Evolutionary conservation across 2,797 vertebrate species (phyloP).

Genomic region (Catostomus latipinnis): DNA sequence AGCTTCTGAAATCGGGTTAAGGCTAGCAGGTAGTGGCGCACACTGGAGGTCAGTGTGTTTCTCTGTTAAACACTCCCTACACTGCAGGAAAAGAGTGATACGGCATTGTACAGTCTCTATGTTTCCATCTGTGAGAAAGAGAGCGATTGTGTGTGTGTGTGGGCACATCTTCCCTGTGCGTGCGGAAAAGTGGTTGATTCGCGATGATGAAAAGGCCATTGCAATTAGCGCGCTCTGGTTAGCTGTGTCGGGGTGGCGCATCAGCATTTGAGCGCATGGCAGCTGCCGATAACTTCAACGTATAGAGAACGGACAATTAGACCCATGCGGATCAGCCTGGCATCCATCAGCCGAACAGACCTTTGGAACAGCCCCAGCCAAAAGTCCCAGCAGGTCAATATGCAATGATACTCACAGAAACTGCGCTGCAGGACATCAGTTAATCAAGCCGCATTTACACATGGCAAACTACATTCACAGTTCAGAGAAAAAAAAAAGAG

Average conservation of each 20-base stretch:
- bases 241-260: slow-evolving; percentile 82
- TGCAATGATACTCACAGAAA: slow-evolving; percentile 77
- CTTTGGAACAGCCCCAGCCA: slow-evolving; percentile 80
- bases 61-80: slow-evolving; percentile 80
- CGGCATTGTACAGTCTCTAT: slow-evolving; percentile 11
- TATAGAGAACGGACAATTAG: slow-evolving; percentile 91
- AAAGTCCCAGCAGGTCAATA: slow-evolving; percentile 84
- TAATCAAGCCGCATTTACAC: slow-evolving; percentile 76
- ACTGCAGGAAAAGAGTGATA: slow-evolving; percentile 71
- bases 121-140: slow-evolving; percentile 10
- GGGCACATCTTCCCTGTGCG: slow-evolving; percentile 74
- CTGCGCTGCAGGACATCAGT: slow-evolving; percentile 77
- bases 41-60: slow-evolving; percentile 78
- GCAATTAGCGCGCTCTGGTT: slow-evolving; percentile 90
- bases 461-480: slow-evolving; percentile 25
- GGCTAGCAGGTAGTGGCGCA: slow-evolving; percentile 79
- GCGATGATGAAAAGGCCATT: slow-evolving; percentile 96
- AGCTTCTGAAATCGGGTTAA: slow-evolving; percentile 83
- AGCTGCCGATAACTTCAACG: slow-evolving; percentile 93
- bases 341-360: slow-evolving; percentile 82
- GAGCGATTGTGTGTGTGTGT: slow-evolving; percentile 53
- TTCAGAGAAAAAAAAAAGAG: neutral
- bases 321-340: slow-evolving; percentile 77
- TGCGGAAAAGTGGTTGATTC: slow-evolving; percentile 85
- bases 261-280: slow-evolving; percentile 83